phyloP scores from a whole-genome alignment of 2,888 invertebrate species.

The Sinohyriopsis cumingii region DNA sequence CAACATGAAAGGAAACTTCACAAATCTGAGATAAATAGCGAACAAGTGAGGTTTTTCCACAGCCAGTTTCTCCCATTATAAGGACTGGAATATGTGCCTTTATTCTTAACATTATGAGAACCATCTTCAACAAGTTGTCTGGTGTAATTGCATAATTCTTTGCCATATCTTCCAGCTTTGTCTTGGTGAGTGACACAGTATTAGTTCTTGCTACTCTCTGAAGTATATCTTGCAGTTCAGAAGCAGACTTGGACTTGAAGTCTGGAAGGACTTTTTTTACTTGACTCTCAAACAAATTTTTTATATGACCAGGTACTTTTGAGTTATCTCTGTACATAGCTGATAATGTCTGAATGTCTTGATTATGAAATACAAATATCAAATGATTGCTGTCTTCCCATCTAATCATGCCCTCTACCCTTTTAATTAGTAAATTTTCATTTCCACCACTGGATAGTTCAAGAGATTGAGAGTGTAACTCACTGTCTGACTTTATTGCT shows the following conservation, averaged over 20 bases:
- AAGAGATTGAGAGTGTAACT: background rate
- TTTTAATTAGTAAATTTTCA: background rate
- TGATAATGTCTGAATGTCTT: constrained; percentile 46
- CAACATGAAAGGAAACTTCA: constrained; percentile 37
- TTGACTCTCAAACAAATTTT: constrained; percentile 44
- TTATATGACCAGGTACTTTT: constrained; percentile 31
- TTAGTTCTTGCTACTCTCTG: constrained; percentile 30
- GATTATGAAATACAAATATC: constrained; percentile 45
- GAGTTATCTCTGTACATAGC: constrained; percentile 34
- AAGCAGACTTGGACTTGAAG: constrained; percentile 18
- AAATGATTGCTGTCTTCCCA: constrained; percentile 53
- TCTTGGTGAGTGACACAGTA: constrained; percentile 8
- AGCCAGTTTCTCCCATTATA: constrained; percentile 59
- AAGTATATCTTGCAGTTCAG: constrained; percentile 25
- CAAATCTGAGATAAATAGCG: constrained; percentile 41
- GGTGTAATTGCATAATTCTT: constrained; percentile 48
- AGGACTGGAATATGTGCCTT: constrained; percentile 47
- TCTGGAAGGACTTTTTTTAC: constrained; percentile 32
- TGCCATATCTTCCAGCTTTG: constrained; percentile 14
- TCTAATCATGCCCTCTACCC: constrained; percentile 45
- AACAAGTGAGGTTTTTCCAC: constrained; percentile 56
- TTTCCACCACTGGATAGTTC: no score
- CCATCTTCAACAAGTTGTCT: constrained; percentile 55
- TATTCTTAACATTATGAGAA: constrained; percentile 42
- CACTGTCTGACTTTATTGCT: constrained; percentile 3